Evolutionary conservation across 2,888 invertebrate genomes (phyloP), one percentile per base, ranked within the genome.

Genomic region (Eristalinus sepulchralis): DNA sequence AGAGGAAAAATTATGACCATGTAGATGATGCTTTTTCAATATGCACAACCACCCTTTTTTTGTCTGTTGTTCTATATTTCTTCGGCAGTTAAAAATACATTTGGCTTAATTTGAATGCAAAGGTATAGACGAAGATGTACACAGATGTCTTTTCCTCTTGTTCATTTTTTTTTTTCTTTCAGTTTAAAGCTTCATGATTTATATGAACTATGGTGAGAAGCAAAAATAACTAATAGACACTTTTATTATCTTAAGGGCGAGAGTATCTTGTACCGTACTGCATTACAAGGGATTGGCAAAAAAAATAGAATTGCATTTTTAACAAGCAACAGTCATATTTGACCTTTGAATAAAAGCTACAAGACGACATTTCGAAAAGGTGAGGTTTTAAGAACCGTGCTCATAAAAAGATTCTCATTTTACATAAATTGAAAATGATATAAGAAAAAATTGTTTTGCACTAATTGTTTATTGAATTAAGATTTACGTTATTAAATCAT

Each of bases 161-260:
- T n/a, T 39, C 2, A 3, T 13, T 39, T 2, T n/a, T 13, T 47
- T 47, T 5, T n/a, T 6, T 5, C n/a, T 5, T 47, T 17, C 0
- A 17, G 0, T 27, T 27, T 27, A 27, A 27, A 27, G 27, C 27
- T 27, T 27, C 5, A 27, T 17, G 22, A 39, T 5, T 75, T 1
- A 11, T 68, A 17, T 47, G 8, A 6, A 36, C 27, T 76, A 20
- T 20, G n/a, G 60, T 2, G 22, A 10, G 57, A 24, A 36, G 72
- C 27, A 27, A 73, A 83, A 78, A 79, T 83, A 73, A 82, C 11
- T 77, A 47, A 68, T 20, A 79, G 68, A 68, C 20, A 47, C 27
- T 83, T 78, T 79, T 68, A 57, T 33, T 36, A 62, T 53, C 33
- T 59, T 72, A 83, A 83, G 79, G 77, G 47, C 66, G n/a, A 47